A percentile compares a stretch with the other conserved stretches of the same genome.
Evolutionary conservation across 2,113 vertebrate genomes (phyloP).

Genomic region (Hypocryptadius cinnamomeus): DNA sequence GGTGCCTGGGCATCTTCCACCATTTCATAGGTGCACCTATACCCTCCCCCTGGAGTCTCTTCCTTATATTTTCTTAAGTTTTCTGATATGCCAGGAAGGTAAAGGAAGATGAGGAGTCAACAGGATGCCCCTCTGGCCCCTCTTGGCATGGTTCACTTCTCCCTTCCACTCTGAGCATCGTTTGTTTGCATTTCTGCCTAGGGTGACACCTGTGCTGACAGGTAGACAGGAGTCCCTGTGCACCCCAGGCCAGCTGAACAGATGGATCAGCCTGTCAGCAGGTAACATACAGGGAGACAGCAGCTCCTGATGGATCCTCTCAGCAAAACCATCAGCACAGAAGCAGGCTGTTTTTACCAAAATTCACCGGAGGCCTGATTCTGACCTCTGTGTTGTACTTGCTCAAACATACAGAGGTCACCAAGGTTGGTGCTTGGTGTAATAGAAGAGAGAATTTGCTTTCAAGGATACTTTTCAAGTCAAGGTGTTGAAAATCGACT

Average conservation of each 20-base stretch:
- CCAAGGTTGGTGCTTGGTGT: not conserved
- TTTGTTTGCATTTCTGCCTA: conserved; percentile 21
- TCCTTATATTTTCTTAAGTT: not conserved
- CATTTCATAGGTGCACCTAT: not conserved
- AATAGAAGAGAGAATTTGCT: not conserved
- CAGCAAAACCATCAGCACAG: not conserved
- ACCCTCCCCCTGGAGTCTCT: accelerated
- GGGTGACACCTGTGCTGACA: conserved; percentile 22
- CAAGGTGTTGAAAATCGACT: not conserved
- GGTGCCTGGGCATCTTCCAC: not conserved
- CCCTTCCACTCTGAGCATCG: not conserved
- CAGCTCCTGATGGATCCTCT: conserved; percentile 10
- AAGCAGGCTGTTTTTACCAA: not conserved
- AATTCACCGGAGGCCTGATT: accelerated
- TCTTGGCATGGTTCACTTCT: conserved; percentile 4
- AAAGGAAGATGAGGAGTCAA: not conserved
- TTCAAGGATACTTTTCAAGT: not conserved
- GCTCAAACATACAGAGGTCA: not conserved
- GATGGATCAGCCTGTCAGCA: not conserved
- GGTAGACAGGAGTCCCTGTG: not conserved
- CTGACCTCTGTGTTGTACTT: not conserved
- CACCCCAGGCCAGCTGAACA: not conserved
- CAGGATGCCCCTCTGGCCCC: conserved; percentile 17
- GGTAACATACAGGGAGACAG: not conserved
- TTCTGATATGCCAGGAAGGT: not conserved